phyloP scores from a whole-genome alignment of 2,888 invertebrate species.

The Luffia ferchaultella region DNA sequence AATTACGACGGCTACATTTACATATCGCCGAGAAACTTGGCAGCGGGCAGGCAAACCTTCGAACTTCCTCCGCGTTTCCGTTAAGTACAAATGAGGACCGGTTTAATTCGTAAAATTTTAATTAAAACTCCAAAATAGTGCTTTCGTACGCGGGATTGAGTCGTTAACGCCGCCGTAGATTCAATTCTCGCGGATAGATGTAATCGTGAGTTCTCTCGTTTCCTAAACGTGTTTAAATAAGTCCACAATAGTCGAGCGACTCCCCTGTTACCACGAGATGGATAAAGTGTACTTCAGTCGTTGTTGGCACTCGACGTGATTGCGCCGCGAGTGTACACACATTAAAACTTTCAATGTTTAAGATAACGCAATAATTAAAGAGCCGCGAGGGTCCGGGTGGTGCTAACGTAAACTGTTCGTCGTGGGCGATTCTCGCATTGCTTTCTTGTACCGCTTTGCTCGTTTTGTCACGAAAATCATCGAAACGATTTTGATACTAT shows the following conservation, averaged over 20 bases:
- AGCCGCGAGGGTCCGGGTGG: conserved; percentile 22
- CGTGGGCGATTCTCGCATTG: too few relatives aligned
- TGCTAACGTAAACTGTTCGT: not conserved
- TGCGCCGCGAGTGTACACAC: conserved; percentile 49
- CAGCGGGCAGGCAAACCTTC: conserved; percentile 37
- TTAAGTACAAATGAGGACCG: not conserved
- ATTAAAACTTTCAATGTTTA: conserved; percentile 54
- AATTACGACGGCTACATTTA: conserved; percentile 38
- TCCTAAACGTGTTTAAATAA: conserved; percentile 39
- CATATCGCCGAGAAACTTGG: conserved; percentile 44
- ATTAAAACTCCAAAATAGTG: conserved; percentile 13
- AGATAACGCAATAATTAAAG: conserved; percentile 48
- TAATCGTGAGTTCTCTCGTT: conserved; percentile 40
- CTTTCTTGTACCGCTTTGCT: too few relatives aligned
- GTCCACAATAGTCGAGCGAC: conserved; percentile 38
- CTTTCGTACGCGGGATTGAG: not conserved
- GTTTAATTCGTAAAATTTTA: conserved; percentile 8
- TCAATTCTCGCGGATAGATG: not conserved
- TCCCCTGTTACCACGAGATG: conserved; percentile 36
- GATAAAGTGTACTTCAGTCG: conserved; percentile 40
- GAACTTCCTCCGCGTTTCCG: not conserved
- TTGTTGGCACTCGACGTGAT: conserved; percentile 36
- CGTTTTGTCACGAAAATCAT: too few relatives aligned
- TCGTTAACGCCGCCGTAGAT: not conserved
- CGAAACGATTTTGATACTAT: too few relatives aligned